Evolutionary conservation across 1,140 invertebrate genomes (phyloP).

Genomic region (Rhopalosiphum maidis): DNA sequence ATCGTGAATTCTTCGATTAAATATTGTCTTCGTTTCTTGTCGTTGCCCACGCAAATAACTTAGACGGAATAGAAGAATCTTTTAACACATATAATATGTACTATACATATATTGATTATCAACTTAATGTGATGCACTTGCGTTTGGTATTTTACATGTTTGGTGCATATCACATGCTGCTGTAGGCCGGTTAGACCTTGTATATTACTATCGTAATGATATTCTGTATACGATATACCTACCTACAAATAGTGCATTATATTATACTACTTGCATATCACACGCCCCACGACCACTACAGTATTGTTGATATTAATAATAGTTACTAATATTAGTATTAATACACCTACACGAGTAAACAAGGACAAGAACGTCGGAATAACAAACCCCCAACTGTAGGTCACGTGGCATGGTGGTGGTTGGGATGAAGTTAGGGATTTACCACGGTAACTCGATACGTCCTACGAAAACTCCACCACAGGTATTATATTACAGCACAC

Average conservation of each 20-base stretch:
- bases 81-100: neutral
- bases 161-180: no score
- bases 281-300: neutral
- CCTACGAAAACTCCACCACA: neutral
- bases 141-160: neutral
- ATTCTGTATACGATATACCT: no score
- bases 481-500: neutral
- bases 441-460: conserved; percentile 19
- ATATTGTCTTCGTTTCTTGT: neutral
- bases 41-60: neutral
- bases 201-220: no score
- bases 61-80: neutral
- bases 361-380: neutral
- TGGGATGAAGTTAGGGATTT: neutral
- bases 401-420: neutral
- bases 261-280: neutral
- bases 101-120: neutral
- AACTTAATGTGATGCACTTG: neutral
- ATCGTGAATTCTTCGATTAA: neutral
- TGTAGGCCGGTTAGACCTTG: no score
- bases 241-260: neutral
- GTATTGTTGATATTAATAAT: neutral
- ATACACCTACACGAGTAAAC: neutral
- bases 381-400: neutral
- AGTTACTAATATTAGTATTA: neutral